Evolutionary conservation across 2,888 invertebrate genomes (phyloP).

Genomic region (Tenthredo livida): DNA sequence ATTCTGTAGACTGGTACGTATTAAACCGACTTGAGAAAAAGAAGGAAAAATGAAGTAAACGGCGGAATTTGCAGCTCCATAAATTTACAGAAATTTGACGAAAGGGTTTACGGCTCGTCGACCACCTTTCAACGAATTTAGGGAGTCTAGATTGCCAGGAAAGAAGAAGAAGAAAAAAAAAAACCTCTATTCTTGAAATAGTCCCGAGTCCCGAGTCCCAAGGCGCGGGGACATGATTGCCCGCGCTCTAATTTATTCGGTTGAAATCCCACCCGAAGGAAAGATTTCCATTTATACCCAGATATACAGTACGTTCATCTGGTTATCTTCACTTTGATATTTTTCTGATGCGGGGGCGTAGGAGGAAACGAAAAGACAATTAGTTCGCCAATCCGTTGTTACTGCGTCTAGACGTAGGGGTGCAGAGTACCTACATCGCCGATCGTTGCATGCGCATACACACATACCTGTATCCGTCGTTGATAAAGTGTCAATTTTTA

Average conservation of each 20-base stretch:
- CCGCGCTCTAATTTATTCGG: slow-evolving; percentile 2
- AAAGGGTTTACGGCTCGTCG: slow-evolving; percentile 29
- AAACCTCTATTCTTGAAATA: slow-evolving; percentile 6
- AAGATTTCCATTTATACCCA: slow-evolving; percentile 18
- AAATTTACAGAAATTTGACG: neutral
- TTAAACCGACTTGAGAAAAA: neutral
- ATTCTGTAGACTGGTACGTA: neutral
- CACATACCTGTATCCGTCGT: neutral
- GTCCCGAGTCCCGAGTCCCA: slow-evolving; percentile 8
- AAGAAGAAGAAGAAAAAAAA: neutral
- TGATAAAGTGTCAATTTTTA: slow-evolving; percentile 13
- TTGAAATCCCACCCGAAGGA: slow-evolving; percentile 18
- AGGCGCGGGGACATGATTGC: neutral
- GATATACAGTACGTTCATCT: slow-evolving; percentile 8
- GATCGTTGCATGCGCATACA: neutral
- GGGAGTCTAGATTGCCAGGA: slow-evolving; percentile 18
- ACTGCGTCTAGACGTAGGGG: neutral
- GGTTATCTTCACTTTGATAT: neutral
- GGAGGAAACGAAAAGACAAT: neutral
- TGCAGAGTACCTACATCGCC: no score
- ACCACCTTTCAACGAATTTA: slow-evolving; percentile 32
- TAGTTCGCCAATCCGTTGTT: neutral
- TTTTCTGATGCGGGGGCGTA: neutral
- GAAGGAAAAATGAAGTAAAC: neutral
- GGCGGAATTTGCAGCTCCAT: neutral